Conservation (phyloP, 2,888 invertebrate species). For the Eretmocerus hayati region DNA sequence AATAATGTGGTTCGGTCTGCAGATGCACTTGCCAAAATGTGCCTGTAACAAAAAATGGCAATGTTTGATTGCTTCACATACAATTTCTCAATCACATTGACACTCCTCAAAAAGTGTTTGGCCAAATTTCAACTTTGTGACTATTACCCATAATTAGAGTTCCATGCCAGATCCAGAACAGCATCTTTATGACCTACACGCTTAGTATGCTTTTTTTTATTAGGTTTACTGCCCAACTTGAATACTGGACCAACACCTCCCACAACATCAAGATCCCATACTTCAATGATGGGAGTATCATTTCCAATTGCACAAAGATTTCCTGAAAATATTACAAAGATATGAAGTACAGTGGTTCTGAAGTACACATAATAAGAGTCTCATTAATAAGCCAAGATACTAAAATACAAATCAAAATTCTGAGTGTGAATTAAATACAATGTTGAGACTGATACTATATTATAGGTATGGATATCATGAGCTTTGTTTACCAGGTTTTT, state of each 20-base stretch:
- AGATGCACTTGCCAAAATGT: constrained; percentile 87
- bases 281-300: constrained; percentile 86
- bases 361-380: too few species aligned
- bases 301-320: constrained; percentile 89
- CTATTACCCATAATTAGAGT: too few species aligned
- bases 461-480: constrained; percentile 6
- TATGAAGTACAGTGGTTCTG: too few species aligned
- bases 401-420: too few species aligned
- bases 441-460: too few species aligned
- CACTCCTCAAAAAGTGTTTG: too few species aligned
- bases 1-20: constrained; percentile 80
- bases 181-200: constrained; percentile 79
- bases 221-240: constrained; percentile 67
- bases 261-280: constrained; percentile 96
- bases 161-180: constrained; percentile 89
- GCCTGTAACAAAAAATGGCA: constrained; percentile 53
- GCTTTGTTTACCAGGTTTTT: constrained; percentile 19
- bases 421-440: too few species aligned
- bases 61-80: too few species aligned
- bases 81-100: too few species aligned
- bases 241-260: constrained; percentile 85
- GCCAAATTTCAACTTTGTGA: too few species aligned
- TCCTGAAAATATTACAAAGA: constrained; percentile 50
- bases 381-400: too few species aligned
- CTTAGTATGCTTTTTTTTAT: constrained; percentile 65